Evolutionary conservation across 2,113 vertebrate genomes (phyloP).

Genomic region (Bubo scandiacus): DNA sequence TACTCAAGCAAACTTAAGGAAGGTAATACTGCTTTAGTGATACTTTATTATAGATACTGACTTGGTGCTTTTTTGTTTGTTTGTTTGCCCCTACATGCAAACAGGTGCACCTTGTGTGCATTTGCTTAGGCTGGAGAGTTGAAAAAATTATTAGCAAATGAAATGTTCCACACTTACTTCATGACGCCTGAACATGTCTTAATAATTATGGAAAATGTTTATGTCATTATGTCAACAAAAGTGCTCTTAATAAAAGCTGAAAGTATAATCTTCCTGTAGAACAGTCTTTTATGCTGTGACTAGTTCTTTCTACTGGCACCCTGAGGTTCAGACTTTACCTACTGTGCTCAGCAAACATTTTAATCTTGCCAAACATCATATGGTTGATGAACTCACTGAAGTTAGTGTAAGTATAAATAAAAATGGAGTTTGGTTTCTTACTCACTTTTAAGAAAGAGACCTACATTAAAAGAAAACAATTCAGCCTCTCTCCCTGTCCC

Average conservation of each 20-base stretch:
- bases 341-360: conserved; percentile 1
- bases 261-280: neutral
- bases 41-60: neutral
- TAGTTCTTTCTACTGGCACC: neutral
- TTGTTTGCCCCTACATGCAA: neutral
- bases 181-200: neutral
- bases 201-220: neutral
- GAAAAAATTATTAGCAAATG: neutral
- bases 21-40: neutral
- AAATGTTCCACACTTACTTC: neutral
- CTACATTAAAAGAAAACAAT: neutral
- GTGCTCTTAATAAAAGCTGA: neutral
- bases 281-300: neutral
- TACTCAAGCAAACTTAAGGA: neutral
- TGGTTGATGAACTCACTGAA: neutral
- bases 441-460: conserved; percentile 4
- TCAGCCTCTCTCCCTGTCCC: neutral
- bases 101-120: neutral
- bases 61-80: neutral
- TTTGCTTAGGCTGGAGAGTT: neutral
- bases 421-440: neutral
- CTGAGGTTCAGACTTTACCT: neutral
- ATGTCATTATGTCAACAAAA: neutral
- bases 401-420: neutral
- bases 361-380: neutral